Base-by-base conservation (phyloP, 2,888 invertebrate genomes). In the Stomorhina lunata region DNA sequence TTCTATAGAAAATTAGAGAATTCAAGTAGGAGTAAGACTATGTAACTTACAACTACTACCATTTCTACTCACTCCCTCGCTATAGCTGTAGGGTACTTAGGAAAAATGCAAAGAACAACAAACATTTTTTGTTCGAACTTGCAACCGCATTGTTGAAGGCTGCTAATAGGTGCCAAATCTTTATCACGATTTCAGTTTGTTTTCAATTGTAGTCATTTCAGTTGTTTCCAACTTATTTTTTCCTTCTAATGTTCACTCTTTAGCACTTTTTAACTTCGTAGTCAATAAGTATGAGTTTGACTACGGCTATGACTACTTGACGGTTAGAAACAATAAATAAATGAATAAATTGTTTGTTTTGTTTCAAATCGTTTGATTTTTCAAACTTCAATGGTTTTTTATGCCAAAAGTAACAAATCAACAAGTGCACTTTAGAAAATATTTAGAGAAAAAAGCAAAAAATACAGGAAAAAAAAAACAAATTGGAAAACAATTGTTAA, bases 141-240 rank as follows among this genome's bases (percentile, higher is more conserved):
- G 55, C 66, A 72, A 72, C 27, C 63, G 57, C 59, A 53, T 77
- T 79, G 69, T 72, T 81, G 84, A 82, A 82, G 75, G 75, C 77
- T 76, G 81, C 84, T 86, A 87, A 87, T 87, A 86, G 87, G 88
- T 87, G 87, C 87, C 87, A 88, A 87, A 85, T 86, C 85, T 85
- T 86, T 86, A 87, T 86, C 88, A 88, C 88, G 88, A 81, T 78
- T 69, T 81, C 69, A 73, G 73, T 75, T 81, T 78, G 34, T 72
- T 65, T 37, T 45, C 32, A 27, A 37, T 61, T 55, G 43, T 34
- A 61, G 50, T 61, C 17, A 27, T 27, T 53, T 43, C 17, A 6
- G n/a, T 43, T 2, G 5, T 32, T 68, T 68, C 68, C 43, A 27
- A 22, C 9, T 45, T 17, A 53, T 66, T 48, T 76, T 68, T 61